Percentiles rank a stretch among this genome's conserved stretches.
phyloP scores from a whole-genome alignment of 1,140 invertebrate species.

The Nomia melanderi region DNA sequence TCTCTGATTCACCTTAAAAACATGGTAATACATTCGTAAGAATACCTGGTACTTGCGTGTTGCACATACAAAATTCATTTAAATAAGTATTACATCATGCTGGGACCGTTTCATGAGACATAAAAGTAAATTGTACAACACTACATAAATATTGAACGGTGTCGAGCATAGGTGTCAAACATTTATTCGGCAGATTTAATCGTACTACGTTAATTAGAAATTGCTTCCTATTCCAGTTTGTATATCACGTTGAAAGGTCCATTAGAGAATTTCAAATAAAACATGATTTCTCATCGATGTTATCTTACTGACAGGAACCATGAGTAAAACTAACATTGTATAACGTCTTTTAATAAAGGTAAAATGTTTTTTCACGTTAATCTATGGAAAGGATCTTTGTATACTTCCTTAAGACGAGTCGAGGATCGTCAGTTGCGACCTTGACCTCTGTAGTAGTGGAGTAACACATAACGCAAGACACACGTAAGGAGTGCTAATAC shows the following conservation, averaged over 20 bases:
- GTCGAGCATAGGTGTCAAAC: slow-evolving; percentile 22
- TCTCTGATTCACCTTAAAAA: slow-evolving; percentile 26
- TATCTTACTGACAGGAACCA: not conserved
- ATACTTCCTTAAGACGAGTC: slow-evolving; percentile 12
- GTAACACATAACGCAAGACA: slow-evolving; percentile 55
- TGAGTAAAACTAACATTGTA: not conserved
- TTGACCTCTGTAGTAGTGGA: slow-evolving; percentile 55
- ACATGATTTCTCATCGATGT: too few species aligned
- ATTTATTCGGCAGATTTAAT: slow-evolving; percentile 27
- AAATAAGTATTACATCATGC: slow-evolving; percentile 46
- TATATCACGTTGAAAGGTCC: too few species aligned
- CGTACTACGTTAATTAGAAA: not conserved
- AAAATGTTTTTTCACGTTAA: not conserved
- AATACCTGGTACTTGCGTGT: slow-evolving; percentile 30
- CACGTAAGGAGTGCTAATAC: slow-evolving; percentile 49
- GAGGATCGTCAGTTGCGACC: slow-evolving; percentile 44
- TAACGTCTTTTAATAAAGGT: too few species aligned
- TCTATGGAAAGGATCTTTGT: slow-evolving; percentile 15
- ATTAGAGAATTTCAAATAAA: too few species aligned
- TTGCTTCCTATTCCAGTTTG: not conserved
- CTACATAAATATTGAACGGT: slow-evolving; percentile 26
- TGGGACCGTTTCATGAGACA: slow-evolving; percentile 30
- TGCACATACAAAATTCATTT: slow-evolving; percentile 55
- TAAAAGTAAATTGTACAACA: slow-evolving; percentile 39
- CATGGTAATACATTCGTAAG: slow-evolving; percentile 57